Conservation (phyloP, 2,113 vertebrate species). For the Ceratotherium simum region DNA sequence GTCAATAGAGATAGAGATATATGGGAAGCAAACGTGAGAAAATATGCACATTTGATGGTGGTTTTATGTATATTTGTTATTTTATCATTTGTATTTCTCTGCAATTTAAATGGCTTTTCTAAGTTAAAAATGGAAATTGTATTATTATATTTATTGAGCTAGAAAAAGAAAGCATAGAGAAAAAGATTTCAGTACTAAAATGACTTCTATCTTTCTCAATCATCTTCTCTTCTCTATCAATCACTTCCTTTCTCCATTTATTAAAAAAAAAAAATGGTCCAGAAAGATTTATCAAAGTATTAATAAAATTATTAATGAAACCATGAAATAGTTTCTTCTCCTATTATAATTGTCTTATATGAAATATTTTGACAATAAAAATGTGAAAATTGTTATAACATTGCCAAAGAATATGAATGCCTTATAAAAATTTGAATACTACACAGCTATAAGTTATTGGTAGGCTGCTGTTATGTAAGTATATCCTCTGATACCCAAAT, state of each 20-base stretch:
- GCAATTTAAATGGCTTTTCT: neutral
- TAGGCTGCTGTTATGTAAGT: neutral
- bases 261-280: neutral
- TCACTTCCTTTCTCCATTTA: neutral
- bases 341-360: neutral
- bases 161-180: neutral
- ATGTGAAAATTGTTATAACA: neutral
- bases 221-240: neutral
- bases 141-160: neutral
- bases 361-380: slow-evolving; percentile 26
- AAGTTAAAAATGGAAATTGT: neutral
- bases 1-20: neutral
- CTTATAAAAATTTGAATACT: neutral
- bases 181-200: neutral
- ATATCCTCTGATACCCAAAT: neutral
- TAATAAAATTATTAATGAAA: neutral
- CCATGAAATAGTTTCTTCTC: neutral
- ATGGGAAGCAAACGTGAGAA: neutral
- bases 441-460: neutral
- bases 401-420: neutral
- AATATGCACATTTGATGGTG: neutral
- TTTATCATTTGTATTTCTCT: neutral
- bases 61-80: neutral
- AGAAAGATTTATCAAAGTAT: neutral
- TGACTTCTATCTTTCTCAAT: neutral